Evolutionary conservation across 2,113 vertebrate species (phyloP).

Genomic region (Noturus placidus): DNA sequence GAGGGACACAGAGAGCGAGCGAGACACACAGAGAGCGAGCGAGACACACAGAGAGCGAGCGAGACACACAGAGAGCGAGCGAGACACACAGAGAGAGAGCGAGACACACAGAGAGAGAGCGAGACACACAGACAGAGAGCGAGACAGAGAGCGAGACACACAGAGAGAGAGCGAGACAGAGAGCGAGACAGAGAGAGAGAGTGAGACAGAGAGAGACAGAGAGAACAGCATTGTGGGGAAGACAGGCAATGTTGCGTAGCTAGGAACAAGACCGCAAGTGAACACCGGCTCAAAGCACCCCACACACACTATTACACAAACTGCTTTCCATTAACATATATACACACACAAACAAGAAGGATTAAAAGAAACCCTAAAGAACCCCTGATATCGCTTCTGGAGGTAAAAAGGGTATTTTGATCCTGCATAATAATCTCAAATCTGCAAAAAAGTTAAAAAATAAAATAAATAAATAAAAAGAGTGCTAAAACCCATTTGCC

Average conservation of each 20-base stretch:
- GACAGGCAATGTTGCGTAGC: not conserved
- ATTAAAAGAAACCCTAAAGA: not conserved
- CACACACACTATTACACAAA: slow-evolving; percentile 9
- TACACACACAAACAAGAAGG: not conserved
- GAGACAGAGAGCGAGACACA: slow-evolving; percentile 53
- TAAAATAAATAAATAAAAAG: not conserved
- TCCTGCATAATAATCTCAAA: slow-evolving; percentile 1
- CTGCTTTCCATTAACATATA: not conserved
- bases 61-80: slow-evolving; percentile 63
- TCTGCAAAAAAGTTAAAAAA: not conserved
- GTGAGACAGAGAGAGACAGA: not conserved
- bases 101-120: no score
- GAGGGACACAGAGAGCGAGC: no score
- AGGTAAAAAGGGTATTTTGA: not conserved
- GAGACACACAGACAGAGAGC: not conserved
- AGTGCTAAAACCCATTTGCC: not conserved
- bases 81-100: no score
- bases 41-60: not conserved
- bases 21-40: no score
- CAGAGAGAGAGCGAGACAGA: no score
- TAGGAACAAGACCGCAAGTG: slow-evolving; percentile 18
- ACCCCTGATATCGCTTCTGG: not conserved
- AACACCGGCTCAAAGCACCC: not conserved
- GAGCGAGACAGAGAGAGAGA: not conserved
- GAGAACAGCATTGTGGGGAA: not conserved